Evolutionary conservation across 2,888 invertebrate species (phyloP).

Genomic region (Ectemnius continuus): DNA sequence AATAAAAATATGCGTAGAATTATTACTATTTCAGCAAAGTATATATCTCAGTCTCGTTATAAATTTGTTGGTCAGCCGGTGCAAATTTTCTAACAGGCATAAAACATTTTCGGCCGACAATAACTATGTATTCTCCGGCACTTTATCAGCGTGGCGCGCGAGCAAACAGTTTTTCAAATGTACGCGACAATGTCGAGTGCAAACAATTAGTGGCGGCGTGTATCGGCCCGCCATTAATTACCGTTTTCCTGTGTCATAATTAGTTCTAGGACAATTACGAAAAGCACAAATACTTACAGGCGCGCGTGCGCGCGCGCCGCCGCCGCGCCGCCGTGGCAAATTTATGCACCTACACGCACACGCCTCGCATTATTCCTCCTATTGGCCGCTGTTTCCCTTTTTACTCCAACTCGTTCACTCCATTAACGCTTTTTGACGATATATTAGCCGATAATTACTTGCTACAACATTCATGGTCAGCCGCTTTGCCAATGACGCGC

Average conservation of each 20-base stretch:
- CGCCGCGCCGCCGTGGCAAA: too few species aligned
- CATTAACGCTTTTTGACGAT: conserved; percentile 4
- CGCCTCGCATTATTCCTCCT: neutral
- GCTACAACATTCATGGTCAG: neutral
- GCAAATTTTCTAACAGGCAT: conserved; percentile 9
- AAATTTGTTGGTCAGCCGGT: too few species aligned
- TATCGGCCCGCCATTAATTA: neutral
- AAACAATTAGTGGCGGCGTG: conserved; percentile 12
- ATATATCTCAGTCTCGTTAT: too few species aligned
- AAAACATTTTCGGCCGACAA: conserved; percentile 9
- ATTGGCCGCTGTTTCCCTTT: neutral
- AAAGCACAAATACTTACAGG: conserved; percentile 8
- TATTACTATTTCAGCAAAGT: too few species aligned
- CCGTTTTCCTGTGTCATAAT: conserved; percentile 3
- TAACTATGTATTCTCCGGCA: conserved; percentile 2
- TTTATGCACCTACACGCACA: neutral
- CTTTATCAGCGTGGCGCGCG: neutral
- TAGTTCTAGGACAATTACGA: conserved; percentile 9
- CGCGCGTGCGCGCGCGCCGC: too few species aligned
- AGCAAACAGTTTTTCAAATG: conserved; percentile 13
- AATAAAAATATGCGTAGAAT: too few species aligned
- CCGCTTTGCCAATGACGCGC: too few species aligned
- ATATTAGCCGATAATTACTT: conserved; percentile 7
- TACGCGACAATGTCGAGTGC: neutral
- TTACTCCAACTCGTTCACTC: neutral